These are phyloP conservation scores for Lagodon rhomboides DNA, from an alignment of 2,797 vertebrate species.

Conservation along the genomic window DNA sequence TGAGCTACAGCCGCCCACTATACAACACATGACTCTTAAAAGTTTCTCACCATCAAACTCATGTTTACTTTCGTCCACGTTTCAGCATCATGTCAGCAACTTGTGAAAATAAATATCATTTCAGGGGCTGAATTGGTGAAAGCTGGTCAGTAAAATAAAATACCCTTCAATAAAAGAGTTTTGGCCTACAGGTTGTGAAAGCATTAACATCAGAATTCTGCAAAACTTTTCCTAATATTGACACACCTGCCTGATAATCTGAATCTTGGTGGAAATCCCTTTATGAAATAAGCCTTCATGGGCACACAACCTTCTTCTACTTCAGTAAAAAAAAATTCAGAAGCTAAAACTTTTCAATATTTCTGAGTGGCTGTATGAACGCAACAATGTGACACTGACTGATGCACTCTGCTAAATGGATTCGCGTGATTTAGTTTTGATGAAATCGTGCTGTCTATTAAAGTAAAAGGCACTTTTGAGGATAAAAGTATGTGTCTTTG, in stretches of 20 bases:
- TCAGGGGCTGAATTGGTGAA: background rate
- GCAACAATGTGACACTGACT: conserved; percentile 19
- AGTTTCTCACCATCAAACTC: too few relatives aligned
- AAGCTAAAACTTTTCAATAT: background rate
- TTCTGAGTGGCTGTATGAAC: conserved; percentile 1
- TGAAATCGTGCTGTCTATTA: conserved; percentile 31
- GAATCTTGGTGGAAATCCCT: background rate
- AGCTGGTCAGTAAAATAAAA: conserved; percentile 1
- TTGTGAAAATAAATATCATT: background rate
- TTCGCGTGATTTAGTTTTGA: conserved; percentile 27
- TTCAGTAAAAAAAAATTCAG: background rate
- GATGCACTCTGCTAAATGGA: conserved; percentile 29
- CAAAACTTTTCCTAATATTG: background rate
- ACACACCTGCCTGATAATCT: background rate
- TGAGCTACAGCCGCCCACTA: too few relatives aligned
- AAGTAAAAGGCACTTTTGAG: conserved; percentile 23
- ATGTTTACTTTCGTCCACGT: too few relatives aligned
- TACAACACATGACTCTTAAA: too few relatives aligned
- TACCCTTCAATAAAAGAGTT: background rate
- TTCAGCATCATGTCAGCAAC: too few relatives aligned
- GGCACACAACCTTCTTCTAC: background rate
- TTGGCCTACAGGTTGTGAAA: background rate
- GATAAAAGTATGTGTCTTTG: conserved; percentile 13
- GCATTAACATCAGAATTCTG: background rate
- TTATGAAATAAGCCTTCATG: background rate